Percentiles rank a stretch among this genome's conserved stretches.
phyloP scores from a whole-genome alignment of 2,113 vertebrate species.

The Pycnonotus jocosus region DNA sequence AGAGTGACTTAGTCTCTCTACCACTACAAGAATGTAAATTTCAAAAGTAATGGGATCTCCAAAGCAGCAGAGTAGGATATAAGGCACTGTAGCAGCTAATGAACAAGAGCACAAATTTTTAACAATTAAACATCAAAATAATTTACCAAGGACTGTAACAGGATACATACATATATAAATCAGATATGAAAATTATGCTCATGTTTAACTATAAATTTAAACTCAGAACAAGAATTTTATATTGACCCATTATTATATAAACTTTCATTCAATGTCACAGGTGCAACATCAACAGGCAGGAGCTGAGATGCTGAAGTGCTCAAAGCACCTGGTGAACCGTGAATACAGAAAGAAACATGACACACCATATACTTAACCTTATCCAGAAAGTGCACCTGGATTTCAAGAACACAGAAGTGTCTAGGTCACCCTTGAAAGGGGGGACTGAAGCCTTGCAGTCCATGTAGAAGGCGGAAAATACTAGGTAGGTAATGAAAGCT shows the following conservation, averaged over 20 bases:
- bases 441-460: background rate
- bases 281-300: background rate
- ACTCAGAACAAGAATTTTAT: background rate
- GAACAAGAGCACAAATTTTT: background rate
- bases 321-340: background rate
- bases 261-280: background rate
- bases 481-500: background rate
- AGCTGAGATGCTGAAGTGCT: background rate
- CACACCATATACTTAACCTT: background rate
- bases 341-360: background rate
- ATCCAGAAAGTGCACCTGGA: background rate
- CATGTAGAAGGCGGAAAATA: background rate
- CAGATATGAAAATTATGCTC: background rate
- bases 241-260: background rate
- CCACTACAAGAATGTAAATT: background rate
- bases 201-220: background rate
- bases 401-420: background rate
- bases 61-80: background rate
- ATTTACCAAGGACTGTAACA: background rate
- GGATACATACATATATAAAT: background rate
- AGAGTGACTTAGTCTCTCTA: background rate
- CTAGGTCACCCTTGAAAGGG: accelerated
- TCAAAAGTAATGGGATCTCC: background rate
- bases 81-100: background rate
- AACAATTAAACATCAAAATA: background rate